These are phyloP conservation scores for Brotula barbata DNA, from an alignment of 2,797 vertebrate species.

Conservation along the genomic window DNA sequence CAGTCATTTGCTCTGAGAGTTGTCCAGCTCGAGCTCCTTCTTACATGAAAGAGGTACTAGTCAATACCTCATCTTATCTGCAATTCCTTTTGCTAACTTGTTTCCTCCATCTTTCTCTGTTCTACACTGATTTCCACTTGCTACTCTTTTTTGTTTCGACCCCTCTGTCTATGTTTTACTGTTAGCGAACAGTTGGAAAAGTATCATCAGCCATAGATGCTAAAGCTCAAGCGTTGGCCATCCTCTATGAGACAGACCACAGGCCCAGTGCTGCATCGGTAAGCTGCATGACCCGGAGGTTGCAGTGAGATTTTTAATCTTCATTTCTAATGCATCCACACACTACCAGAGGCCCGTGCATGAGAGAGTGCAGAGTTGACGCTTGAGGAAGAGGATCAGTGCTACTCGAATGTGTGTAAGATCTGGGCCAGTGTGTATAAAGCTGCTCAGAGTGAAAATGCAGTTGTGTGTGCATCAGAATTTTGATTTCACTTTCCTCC, in stretches of 20 bases:
- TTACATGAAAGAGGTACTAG: slow-evolving; percentile 72
- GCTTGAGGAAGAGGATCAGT: too few species aligned
- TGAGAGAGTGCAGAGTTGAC: too few species aligned
- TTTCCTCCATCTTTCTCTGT: neutral
- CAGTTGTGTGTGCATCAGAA: too few species aligned
- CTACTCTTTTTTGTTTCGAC: neutral
- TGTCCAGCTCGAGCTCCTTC: slow-evolving; percentile 55
- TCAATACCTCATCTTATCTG: neutral
- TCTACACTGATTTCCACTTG: slow-evolving; percentile 20
- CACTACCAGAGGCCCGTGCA: too few species aligned
- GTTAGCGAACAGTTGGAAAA: slow-evolving; percentile 91
- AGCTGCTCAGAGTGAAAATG: too few species aligned
- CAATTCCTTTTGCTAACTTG: neutral
- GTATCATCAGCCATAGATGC: slow-evolving; percentile 89
- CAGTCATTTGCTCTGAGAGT: slow-evolving; percentile 59
- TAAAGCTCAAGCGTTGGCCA: slow-evolving; percentile 92
- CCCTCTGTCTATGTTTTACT: too few species aligned
- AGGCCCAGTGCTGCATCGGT: slow-evolving; percentile 88
- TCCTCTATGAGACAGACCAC: slow-evolving; percentile 96
- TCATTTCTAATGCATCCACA: too few species aligned
- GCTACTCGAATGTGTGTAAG: too few species aligned
- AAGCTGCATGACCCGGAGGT: slow-evolving; percentile 68
- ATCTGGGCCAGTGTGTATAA: too few species aligned
- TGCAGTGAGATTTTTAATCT: neutral
- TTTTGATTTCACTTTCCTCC: too few species aligned